Conservation (phyloP, 2,797 vertebrate species). For the Tolypeutes matacus region DNA sequence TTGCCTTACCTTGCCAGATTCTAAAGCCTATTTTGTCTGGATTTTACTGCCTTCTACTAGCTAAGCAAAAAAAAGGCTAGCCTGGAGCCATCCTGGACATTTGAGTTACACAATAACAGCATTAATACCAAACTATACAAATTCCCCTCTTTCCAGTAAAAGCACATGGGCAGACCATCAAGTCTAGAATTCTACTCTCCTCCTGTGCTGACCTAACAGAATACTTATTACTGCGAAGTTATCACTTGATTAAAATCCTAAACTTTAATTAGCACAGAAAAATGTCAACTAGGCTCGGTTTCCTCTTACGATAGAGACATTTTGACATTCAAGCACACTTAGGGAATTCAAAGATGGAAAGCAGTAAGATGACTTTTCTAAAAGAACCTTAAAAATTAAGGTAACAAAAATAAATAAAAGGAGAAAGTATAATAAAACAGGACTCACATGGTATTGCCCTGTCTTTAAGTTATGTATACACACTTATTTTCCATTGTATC, state of each 20-base stretch:
- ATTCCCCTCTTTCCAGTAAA: background rate
- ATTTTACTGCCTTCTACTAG: conserved; percentile 22
- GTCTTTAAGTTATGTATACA: background rate
- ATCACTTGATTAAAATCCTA: conserved; percentile 39
- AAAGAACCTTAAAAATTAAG: conserved; percentile 2
- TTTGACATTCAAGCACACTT: conserved; percentile 9
- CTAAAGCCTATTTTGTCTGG: background rate
- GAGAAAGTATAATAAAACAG: background rate
- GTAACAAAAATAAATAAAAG: background rate
- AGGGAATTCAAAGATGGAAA: conserved; percentile 38
- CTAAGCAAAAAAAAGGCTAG: background rate
- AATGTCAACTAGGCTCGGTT: conserved; percentile 64
- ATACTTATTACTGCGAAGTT: background rate
- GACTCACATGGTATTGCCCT: conserved; percentile 14
- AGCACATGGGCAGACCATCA: background rate
- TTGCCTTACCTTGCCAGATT: conserved; percentile 33
- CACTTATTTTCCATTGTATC: background rate
- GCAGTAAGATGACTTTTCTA: background rate
- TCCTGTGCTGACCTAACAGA: background rate
- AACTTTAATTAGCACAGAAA: conserved; percentile 62
- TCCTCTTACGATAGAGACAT: conserved; percentile 50
- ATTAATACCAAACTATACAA: background rate
- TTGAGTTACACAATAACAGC: background rate
- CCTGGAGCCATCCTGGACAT: background rate
- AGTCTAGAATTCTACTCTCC: background rate